phyloP scores from a whole-genome alignment of 2,113 vertebrate genomes.

The Xenopus borealis region DNA sequence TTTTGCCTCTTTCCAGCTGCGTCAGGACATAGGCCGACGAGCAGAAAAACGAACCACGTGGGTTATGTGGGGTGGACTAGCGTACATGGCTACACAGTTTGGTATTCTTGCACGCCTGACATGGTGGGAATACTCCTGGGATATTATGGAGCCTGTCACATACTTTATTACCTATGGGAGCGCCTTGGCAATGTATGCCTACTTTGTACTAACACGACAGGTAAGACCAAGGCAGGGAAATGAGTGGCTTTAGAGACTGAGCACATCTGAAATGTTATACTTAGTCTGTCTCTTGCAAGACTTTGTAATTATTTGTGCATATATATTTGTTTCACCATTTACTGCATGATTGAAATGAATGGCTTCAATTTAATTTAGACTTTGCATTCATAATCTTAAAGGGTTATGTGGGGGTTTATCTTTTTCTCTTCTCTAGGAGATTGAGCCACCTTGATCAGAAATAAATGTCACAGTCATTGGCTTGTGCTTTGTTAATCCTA shows the following conservation, averaged over 20 bases:
- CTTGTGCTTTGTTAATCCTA: too few relatives aligned
- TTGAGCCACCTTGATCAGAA: too few relatives aligned
- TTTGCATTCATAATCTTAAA: too few relatives aligned
- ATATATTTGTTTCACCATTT: too few relatives aligned
- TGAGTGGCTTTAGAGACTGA: neutral
- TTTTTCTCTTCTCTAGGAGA: too few relatives aligned
- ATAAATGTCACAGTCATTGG: too few relatives aligned
- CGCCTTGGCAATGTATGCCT: constrained; percentile 97
- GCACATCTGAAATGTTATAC: too few relatives aligned
- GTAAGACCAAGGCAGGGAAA: constrained; percentile 62
- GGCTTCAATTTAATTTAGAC: too few relatives aligned
- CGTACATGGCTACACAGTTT: constrained; percentile 98
- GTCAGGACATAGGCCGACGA: constrained; percentile 83
- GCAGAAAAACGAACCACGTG: constrained; percentile 91
- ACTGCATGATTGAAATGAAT: too few relatives aligned
- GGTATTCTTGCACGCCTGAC: constrained; percentile 94
- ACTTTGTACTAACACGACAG: constrained; percentile 97
- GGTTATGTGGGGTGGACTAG: constrained; percentile 95
- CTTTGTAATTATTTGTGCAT: too few relatives aligned
- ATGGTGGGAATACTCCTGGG: constrained; percentile 99
- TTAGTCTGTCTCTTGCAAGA: too few relatives aligned
- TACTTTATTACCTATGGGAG: constrained; percentile 99
- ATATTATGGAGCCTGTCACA: constrained; percentile 99
- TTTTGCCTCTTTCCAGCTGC: constrained; percentile 66
- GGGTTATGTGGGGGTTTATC: too few relatives aligned